A percentile compares a stretch with the other conserved stretches of the same genome.
Evolutionary conservation across 2,113 vertebrate genomes (phyloP).

Genomic region (Turnix velox): DNA sequence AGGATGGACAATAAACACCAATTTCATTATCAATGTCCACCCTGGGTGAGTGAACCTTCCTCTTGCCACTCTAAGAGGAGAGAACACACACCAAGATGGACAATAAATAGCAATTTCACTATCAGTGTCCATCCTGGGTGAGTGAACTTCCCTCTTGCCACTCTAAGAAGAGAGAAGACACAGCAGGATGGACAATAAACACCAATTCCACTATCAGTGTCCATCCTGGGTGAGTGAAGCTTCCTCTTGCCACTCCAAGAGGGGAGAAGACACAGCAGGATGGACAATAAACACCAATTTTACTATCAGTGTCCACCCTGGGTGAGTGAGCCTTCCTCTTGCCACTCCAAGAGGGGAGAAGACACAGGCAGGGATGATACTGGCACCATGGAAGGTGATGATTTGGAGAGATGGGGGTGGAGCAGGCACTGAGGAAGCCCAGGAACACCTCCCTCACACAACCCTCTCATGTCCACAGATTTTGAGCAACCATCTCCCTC

Average conservation of each 20-base stretch:
- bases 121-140: neutral
- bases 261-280: too few species aligned
- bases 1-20: neutral
- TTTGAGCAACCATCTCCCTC: neutral
- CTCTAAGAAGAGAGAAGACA: too few species aligned
- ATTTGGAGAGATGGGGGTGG: neutral
- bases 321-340: neutral
- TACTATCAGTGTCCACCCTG: neutral
- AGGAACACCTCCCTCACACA: neutral
- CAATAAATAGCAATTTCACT: constrained; percentile 3
- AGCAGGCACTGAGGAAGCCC: neutral
- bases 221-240: neutral
- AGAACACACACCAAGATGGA: too few species aligned
- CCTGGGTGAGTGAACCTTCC: neutral
- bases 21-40: neutral
- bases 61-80: neutral
- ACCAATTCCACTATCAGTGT: neutral
- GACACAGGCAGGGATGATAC: neutral
- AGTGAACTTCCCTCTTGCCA: neutral
- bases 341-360: neutral
- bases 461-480: neutral
- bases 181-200: neutral
- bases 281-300: neutral
- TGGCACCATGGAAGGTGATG: neutral
- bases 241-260: neutral